A percentile compares a stretch with the other conserved stretches of the same genome.
Evolutionary conservation across 1,140 invertebrate genomes (phyloP).

Genomic region (Solenopsis fugax): DNA sequence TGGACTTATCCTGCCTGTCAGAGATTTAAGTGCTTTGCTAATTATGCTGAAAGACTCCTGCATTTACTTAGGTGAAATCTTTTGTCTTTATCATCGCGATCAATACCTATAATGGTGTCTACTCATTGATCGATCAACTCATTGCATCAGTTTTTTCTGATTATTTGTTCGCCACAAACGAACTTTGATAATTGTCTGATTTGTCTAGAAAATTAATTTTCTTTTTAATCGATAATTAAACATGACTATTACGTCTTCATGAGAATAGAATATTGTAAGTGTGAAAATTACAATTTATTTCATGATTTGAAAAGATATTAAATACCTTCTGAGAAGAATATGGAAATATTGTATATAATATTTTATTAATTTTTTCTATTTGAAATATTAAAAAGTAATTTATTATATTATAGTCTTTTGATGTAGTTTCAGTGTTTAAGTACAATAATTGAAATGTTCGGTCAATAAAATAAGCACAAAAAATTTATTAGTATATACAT

Average conservation of each 20-base stretch:
- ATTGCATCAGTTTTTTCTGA: background rate
- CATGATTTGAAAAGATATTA: background rate
- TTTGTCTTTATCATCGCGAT: slow-evolving; percentile 19
- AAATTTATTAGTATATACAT: too few species aligned
- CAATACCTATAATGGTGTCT: background rate
- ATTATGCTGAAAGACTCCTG: slow-evolving; percentile 81
- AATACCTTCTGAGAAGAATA: background rate
- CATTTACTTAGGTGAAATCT: slow-evolving; percentile 78
- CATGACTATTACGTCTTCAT: background rate
- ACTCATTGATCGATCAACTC: background rate
- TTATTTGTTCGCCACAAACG: background rate
- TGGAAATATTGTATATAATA: background rate
- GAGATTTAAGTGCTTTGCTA: slow-evolving; percentile 83
- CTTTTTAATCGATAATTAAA: slow-evolving; percentile 10
- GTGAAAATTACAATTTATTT: background rate
- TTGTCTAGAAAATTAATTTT: background rate
- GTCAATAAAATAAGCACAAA: too few species aligned
- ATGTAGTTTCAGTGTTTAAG: too few species aligned
- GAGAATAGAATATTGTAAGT: background rate
- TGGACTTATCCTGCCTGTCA: background rate
- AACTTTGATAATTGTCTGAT: background rate
- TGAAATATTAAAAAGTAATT: too few species aligned
- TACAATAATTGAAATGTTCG: too few species aligned
- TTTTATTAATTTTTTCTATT: background rate
- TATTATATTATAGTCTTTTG: too few species aligned